Conservation (phyloP, 2,113 vertebrate species). For the Equus przewalskii region DNA sequence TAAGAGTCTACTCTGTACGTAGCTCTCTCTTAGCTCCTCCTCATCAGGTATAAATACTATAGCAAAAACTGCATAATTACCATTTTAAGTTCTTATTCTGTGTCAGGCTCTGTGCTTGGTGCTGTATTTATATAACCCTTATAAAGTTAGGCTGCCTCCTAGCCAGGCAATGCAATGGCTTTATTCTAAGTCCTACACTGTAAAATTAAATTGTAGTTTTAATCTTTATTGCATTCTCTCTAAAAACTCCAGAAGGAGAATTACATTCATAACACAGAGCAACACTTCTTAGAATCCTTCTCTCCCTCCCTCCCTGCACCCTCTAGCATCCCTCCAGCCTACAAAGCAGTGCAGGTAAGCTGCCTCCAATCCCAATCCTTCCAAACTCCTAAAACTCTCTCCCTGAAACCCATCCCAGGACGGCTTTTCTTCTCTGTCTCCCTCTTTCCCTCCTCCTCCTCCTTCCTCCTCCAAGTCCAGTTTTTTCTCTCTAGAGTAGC, state of each 20-base stretch:
- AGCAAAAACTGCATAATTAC: conserved; percentile 40
- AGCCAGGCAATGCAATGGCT: conserved; percentile 62
- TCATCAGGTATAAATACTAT: conserved; percentile 10
- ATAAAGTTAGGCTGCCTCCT: conserved; percentile 65
- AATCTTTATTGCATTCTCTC: conserved; percentile 54
- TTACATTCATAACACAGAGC: conserved; percentile 34
- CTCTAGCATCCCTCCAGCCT: neutral
- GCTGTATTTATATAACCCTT: conserved; percentile 43
- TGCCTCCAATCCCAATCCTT: neutral
- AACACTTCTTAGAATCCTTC: neutral
- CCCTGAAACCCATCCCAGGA: neutral
- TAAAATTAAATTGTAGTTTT: conserved; percentile 65
- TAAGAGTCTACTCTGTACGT: neutral
- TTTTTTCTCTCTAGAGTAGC: neutral
- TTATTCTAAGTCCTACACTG: conserved; percentile 63
- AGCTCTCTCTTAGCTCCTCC: neutral
- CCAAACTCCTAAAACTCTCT: neutral
- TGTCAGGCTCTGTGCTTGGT: conserved; percentile 42
- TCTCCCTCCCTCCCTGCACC: neutral
- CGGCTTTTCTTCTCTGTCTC: neutral
- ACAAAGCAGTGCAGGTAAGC: neutral
- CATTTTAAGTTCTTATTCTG: conserved; percentile 40
- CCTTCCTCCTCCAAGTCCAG: neutral
- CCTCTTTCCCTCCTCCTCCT: neutral
- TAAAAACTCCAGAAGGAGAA: conserved; percentile 66